Conservation (phyloP, 2,797 vertebrate genomes). For the Lemur catta region DNA sequence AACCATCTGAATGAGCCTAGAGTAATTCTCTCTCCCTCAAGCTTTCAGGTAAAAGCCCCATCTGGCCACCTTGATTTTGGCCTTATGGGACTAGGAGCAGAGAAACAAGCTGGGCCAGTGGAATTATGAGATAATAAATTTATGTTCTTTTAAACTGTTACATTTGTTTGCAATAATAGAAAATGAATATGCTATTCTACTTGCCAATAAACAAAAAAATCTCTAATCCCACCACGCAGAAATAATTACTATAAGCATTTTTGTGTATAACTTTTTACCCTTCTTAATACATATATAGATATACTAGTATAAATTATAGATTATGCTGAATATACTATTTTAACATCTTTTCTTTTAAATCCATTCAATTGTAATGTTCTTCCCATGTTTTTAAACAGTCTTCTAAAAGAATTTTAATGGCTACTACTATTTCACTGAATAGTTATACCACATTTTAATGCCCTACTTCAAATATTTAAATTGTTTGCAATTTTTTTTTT, state of each 20-base stretch:
- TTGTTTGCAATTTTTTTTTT: neutral
- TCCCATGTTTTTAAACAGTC: neutral
- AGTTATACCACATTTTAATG: neutral
- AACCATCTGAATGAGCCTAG: neutral
- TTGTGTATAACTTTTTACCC: neutral
- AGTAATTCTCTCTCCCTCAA: neutral
- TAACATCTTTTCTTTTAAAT: neutral
- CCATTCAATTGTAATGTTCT: neutral
- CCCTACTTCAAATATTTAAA: neutral
- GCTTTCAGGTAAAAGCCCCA: neutral
- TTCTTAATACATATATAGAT: neutral
- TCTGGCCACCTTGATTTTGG: neutral
- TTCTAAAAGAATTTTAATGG: neutral
- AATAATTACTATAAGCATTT: neutral
- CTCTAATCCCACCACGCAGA: neutral
- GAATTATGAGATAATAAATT: neutral
- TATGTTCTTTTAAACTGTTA: neutral
- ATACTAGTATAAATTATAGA: neutral
- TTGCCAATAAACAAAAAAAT: neutral
- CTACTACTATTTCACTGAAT: neutral
- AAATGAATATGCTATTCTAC: neutral
- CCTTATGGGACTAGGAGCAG: neutral
- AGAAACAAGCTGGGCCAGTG: neutral
- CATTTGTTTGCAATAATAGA: neutral
- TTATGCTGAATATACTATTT: neutral